These are phyloP conservation scores for Syngnathus acus DNA, from an alignment of 2,797 vertebrate species.

Conservation along the genomic window DNA sequence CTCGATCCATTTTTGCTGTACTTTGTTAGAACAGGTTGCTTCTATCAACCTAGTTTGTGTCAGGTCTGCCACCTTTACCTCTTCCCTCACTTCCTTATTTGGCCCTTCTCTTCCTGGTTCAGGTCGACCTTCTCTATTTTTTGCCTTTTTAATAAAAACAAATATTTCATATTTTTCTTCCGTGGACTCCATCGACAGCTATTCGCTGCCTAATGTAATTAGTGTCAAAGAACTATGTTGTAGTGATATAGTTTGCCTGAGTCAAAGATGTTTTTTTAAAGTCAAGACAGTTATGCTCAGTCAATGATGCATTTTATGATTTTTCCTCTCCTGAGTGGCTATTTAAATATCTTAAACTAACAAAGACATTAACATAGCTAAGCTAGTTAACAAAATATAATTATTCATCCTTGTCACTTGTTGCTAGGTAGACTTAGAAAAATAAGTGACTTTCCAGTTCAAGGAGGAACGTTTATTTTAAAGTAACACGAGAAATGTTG, in stretches of 20 bases:
- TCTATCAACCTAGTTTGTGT: background rate
- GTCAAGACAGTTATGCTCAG: too few species aligned
- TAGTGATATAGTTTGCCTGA: too few species aligned
- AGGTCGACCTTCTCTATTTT: background rate
- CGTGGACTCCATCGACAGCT: background rate
- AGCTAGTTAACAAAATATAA: background rate
- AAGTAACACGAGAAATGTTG: background rate
- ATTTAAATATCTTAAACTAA: background rate
- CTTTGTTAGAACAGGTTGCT: background rate
- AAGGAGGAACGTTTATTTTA: background rate
- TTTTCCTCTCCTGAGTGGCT: background rate
- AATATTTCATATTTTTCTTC: too few species aligned
- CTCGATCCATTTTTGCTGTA: background rate
- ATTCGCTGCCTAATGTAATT: background rate
- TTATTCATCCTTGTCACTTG: background rate
- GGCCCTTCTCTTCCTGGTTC: background rate
- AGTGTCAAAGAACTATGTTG: background rate
- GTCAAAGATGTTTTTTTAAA: too few species aligned
- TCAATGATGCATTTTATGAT: too few species aligned
- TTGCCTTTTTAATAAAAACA: too few species aligned
- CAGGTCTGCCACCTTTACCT: background rate
- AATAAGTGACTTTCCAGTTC: background rate
- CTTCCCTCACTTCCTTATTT: background rate
- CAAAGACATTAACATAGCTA: background rate
- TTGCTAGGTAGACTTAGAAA: background rate